Base-by-base conservation (phyloP, 92 coral and sea anemone genomes). In the Paragorgia papillata region DNA sequence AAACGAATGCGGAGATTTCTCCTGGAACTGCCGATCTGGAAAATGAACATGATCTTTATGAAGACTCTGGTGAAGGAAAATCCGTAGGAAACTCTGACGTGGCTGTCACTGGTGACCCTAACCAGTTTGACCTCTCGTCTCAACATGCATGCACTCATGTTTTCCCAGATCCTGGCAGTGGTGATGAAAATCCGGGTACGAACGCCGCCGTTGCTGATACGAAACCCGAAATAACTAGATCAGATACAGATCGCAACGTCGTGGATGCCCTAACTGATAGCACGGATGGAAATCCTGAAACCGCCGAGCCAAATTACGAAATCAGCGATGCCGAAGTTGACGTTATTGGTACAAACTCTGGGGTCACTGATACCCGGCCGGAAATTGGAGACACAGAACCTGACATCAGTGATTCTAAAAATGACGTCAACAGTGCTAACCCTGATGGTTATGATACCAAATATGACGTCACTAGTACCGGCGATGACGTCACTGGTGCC, bases 361-460 rank as follows among this genome's bases (percentile, higher is more conserved):
- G 7, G 18, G n/a, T 53, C n/a, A 20, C 54, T n/a, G 62, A 22
- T n/a, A 22, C 32, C 2, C 13, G 14, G 2, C n/a, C 53, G 2
- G 53, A 46, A 7, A 46, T 15, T 7, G 15, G 14, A 6, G n/a
- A 7, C n/a, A 6, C 53, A 7, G 9, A 46, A 2, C 17, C n/a
- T 46, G 53, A 15, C 53, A n/a, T 15, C 53, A 46, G 14, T 7
- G 12, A 2, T 60, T 13, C 12, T 26, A 20, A 19, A 20, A 19
- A 2, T 68, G 64, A 71, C 63, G 65, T 54, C 51, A 31, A 63
- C 17, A 62, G 50, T 32, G 13, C 21, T 31, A 59, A 27, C 19
- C 15, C 31, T 53, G 37, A 32, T 3, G 32, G 30, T 19, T 10
- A 31, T 13, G 62, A 22, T n/a, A 22, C 32, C 2, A 1, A 26